Evolutionary conservation across 2,888 invertebrate species (phyloP), one percentile per base, ranked within the genome.

Genomic region (Drosophila peninsularis): DNA sequence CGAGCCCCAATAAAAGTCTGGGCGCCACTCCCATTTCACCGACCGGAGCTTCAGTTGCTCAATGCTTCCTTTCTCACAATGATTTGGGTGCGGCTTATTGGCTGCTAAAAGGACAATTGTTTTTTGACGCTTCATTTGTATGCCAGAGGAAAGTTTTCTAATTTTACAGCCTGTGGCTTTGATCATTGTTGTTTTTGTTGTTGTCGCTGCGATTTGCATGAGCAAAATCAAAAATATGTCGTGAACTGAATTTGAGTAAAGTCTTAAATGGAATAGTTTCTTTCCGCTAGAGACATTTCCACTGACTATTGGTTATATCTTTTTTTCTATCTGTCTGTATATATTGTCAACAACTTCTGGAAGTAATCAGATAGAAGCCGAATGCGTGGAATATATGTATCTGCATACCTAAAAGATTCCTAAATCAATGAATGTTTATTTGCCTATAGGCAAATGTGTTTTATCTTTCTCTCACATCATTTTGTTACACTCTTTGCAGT

Each of bases 51-150:
- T 27, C 61, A 32, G 58, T 54, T 63, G 17, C 61, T 37, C 41
- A 39, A 24, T 41, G 42, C 49, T 60, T 19, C 72, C 61, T 62
- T 78, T 67, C 47, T 42, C 62, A 57, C 61, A 61, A 64, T 69
- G 54, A 50, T 68, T 68, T 72, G 62, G 73, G 58, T 65, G 68
- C 36, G 73, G 68, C 64, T 77, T 76, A 78, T 76, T 76, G 78
- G 64, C 73, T 76, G 75, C 78, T 78, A 76, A 75, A 64, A 77
- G 68, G 49, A 72, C 75, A 75, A 72, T 65, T 73, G 37, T 37
- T 37, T 78, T 71, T 41, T 56, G 55, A 41, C 62, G 75, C 71
- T 73, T 88, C 69, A 84, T 82, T 88, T 78, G 78, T 78, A 72
- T 82, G 66, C 66, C 62, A 69, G 17, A 27, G 52, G 57, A 30